phyloP scores from a whole-genome alignment of 2,113 vertebrate species.

The Serinus canaria region DNA sequence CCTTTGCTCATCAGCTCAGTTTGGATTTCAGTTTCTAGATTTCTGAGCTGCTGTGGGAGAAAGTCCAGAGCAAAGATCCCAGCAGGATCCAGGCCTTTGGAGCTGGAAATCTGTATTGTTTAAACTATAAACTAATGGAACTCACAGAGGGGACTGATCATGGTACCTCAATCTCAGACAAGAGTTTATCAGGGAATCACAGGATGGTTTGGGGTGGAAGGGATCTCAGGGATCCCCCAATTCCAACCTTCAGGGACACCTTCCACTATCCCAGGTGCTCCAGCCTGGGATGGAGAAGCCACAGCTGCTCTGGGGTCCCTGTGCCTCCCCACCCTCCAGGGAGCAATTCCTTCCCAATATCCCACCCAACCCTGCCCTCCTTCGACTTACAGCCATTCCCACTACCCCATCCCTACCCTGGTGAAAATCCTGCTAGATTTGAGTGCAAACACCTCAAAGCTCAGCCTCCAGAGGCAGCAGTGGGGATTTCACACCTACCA shows the following conservation, averaged over 20 bases:
- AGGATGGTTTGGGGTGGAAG: not conserved
- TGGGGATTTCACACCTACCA: conserved; percentile 81
- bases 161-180: not conserved
- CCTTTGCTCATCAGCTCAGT: not conserved
- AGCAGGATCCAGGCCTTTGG: not conserved
- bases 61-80: not conserved
- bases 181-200: not conserved
- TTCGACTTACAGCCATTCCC: not conserved
- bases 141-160: not conserved
- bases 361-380: not conserved
- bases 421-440: not conserved
- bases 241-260: not conserved
- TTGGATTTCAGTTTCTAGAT: not conserved
- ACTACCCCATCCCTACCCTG: not conserved
- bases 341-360: not conserved
- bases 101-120: not conserved
- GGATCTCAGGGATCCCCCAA: not conserved
- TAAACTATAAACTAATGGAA: not conserved
- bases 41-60: not conserved
- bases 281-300: not conserved
- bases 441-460: not conserved
- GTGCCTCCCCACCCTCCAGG: not conserved
- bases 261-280: not conserved
- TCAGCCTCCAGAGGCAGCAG: not conserved
- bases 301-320: not conserved